Percentiles rank a stretch among this genome's conserved stretches.
Conservation (phyloP, 2,797 vertebrate genomes). For the Knipowitschia caucasica region DNA sequence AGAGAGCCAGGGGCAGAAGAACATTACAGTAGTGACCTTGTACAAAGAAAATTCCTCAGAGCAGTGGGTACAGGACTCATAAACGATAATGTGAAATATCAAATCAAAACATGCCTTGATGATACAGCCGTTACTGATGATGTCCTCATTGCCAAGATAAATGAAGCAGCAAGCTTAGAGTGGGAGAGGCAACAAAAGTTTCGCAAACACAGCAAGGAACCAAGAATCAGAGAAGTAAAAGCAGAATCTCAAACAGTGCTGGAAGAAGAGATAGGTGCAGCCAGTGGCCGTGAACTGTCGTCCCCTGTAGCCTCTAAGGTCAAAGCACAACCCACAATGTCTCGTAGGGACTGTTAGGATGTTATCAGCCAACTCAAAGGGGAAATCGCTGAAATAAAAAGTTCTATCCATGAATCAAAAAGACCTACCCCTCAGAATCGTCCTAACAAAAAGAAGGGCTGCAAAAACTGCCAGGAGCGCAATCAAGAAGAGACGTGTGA, state of each 20-base stretch:
- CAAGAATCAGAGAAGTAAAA: conserved; percentile 6
- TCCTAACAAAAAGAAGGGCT: not conserved
- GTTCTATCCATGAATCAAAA: not conserved
- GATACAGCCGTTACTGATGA: conserved; percentile 29
- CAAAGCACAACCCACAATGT: not conserved
- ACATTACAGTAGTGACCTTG: conserved; percentile 19
- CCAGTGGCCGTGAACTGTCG: not conserved
- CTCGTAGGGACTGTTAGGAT: not conserved
- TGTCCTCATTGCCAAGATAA: conserved; percentile 27
- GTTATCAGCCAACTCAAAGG: conserved; percentile 9
- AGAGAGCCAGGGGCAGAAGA: conserved; percentile 17
- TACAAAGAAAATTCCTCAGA: no score
- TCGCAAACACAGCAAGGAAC: conserved; percentile 4
- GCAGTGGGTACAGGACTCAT: no score
- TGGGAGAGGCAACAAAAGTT: conserved; percentile 27
- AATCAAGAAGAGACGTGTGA: conserved; percentile 12
- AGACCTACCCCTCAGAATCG: not conserved
- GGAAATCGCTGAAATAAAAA: conserved; percentile 9
- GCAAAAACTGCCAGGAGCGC: conserved; percentile 6
- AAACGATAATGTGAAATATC: no score
- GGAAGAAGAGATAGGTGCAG: not conserved
- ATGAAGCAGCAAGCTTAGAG: conserved; percentile 20
- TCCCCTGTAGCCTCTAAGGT: not conserved
- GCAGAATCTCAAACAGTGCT: not conserved
- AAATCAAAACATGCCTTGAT: no score